phyloP scores from a whole-genome alignment of 1,140 invertebrate genomes.

The Popillia japonica region DNA sequence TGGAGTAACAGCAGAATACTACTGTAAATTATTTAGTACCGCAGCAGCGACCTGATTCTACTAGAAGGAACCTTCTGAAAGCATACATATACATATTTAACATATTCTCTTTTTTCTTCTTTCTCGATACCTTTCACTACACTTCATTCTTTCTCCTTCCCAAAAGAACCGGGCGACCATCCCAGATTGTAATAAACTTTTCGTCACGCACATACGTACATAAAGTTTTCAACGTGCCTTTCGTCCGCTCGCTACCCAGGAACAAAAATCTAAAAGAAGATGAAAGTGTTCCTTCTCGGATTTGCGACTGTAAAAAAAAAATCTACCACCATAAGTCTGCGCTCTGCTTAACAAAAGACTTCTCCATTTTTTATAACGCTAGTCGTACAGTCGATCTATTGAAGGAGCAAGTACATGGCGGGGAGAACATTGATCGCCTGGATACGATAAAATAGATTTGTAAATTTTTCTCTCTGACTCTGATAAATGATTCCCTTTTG shows the following conservation, averaged over 20 bases:
- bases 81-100: constrained; percentile 9
- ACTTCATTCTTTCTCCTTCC: neutral
- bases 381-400: constrained; percentile 3
- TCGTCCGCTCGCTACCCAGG: neutral
- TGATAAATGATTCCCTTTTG: constrained; percentile 14
- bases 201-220: neutral
- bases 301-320: constrained; percentile 1
- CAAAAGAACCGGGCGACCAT: neutral
- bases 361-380: neutral
- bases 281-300: neutral
- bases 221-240: neutral
- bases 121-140: neutral
- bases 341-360: constrained; percentile 4
- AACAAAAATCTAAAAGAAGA: constrained; percentile 5
- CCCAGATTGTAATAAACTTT: neutral
- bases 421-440: neutral
- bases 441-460: neutral
- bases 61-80: neutral
- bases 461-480: constrained; percentile 10
- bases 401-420: neutral
- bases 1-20: neutral
- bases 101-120: neutral
- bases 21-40: neutral
- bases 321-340: neutral
- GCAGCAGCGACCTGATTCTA: neutral